Evolutionary conservation across 1,140 invertebrate species (phyloP).

Genomic region (Scaptodrosophila lebanonensis): DNA sequence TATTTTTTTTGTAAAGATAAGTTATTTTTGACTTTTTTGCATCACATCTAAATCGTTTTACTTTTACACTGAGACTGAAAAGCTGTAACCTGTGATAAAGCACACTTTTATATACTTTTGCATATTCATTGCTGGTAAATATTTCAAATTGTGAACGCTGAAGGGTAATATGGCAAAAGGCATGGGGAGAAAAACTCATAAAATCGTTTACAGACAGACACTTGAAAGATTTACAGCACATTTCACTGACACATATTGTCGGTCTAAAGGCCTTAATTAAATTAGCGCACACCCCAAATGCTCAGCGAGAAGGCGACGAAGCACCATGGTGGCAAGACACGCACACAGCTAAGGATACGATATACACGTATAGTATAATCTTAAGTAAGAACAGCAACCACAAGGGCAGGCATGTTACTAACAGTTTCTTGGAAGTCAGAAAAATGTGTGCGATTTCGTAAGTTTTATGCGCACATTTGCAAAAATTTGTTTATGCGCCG

Average conservation of each 20-base stretch:
- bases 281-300: conserved; percentile 42
- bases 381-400: conserved; percentile 6
- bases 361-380: too few species aligned
- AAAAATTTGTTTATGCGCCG: conserved; percentile 61
- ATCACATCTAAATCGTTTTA: too few species aligned
- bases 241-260: conserved; percentile 63
- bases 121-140: too few species aligned
- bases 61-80: too few species aligned
- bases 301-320: conserved; percentile 40
- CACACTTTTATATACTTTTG: too few species aligned
- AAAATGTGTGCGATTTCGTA: conserved; percentile 65
- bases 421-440: conserved; percentile 35
- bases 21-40: too few species aligned
- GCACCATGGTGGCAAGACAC: conserved; percentile 41
- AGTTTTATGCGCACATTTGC: conserved; percentile 67
- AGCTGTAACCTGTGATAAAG: too few species aligned
- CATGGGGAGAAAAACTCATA: too few species aligned
- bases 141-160: too few species aligned
- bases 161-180: too few species aligned
- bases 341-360: conserved; percentile 24
- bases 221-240: conserved; percentile 60
- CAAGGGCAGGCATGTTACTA: not conserved
- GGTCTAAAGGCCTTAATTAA: conserved; percentile 64
- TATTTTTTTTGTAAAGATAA: too few species aligned
- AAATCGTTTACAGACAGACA: conserved; percentile 2